phyloP scores from a whole-genome alignment of 2,888 invertebrate genomes.

The Lycia hirtaria region DNA sequence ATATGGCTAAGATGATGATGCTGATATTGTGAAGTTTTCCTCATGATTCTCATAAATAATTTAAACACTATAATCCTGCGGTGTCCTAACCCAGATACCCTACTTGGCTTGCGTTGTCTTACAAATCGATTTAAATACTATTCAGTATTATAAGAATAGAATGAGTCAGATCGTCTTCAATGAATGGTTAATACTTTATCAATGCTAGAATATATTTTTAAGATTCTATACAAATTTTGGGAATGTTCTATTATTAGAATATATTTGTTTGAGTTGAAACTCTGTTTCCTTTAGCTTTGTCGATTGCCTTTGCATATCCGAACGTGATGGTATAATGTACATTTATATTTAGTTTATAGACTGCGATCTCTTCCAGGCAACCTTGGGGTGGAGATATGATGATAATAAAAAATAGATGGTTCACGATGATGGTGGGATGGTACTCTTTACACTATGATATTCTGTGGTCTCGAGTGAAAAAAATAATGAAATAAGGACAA shows the following conservation, averaged over 20 bases:
- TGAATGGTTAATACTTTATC: constrained; percentile 33
- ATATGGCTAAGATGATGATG: neutral
- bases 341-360: too few relatives aligned
- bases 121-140: constrained; percentile 48
- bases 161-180: constrained; percentile 36
- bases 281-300: too few relatives aligned
- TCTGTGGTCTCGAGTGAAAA: too few relatives aligned
- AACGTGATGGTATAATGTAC: too few relatives aligned
- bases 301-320: too few relatives aligned
- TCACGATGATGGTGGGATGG: too few relatives aligned
- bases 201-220: constrained; percentile 44
- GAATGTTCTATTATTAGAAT: constrained; percentile 45
- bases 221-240: constrained; percentile 42
- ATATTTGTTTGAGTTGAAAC: too few relatives aligned
- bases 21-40: neutral
- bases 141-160: constrained; percentile 39
- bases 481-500: too few relatives aligned
- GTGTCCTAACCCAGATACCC: constrained; percentile 57
- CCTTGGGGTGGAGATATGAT: too few relatives aligned
- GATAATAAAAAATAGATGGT: too few relatives aligned
- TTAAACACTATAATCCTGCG: constrained; percentile 49
- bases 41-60: constrained; percentile 51
- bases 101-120: constrained; percentile 44
- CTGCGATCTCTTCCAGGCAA: too few relatives aligned
- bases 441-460: too few relatives aligned